Evolutionary conservation across 2,888 invertebrate species (phyloP), one percentile per base, ranked within the genome.

Genomic region (Andrena marginata): DNA sequence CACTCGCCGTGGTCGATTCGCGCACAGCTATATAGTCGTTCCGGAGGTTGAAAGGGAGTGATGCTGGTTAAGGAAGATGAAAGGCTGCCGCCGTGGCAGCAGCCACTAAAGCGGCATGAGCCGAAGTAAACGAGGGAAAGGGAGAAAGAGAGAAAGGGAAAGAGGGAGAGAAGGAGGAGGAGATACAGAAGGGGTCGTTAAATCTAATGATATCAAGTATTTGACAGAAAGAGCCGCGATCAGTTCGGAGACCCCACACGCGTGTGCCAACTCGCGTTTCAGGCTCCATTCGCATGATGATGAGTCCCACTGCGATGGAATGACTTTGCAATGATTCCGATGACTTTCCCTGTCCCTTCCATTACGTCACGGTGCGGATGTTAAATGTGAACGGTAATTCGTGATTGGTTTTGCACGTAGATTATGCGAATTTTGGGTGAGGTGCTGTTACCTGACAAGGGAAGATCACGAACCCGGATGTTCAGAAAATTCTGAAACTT

Each of bases 121-220:
- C 86, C 87, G 80, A 77, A 54, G 76, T 69, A 60, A 84, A 48
- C 70, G 63, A 48, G 60, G 26, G 84, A 76, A 54, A 48, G 20
- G 54, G 48, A 51, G 51, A 71, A 33, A 16, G 62, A 80, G 80
- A 54, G 76, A 64, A 60, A 83, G 35, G 67, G 63, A 48, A 48
- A 20, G 42, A 69, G 60, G 35, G 49, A 56, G 49, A 70, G 51
- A n/a, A 67, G 80, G 76, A 73, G 70, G 73, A 63, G 78, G 72
- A 71, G 72, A 82, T 68, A 56, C 77, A 74, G 65, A 62, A 80
- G 81, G 86, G 90, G 89, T 93, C 93, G 91, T 93, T 93, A 92
- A 93, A 92, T 93, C 92, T 92, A 92, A 92, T 93, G 93, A 93
- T 93, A 91, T 92, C 91, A 91, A 91, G 87, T 91, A 92, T 92